phyloP scores from a whole-genome alignment of 2,888 invertebrate genomes.

The Catonia carolina region DNA sequence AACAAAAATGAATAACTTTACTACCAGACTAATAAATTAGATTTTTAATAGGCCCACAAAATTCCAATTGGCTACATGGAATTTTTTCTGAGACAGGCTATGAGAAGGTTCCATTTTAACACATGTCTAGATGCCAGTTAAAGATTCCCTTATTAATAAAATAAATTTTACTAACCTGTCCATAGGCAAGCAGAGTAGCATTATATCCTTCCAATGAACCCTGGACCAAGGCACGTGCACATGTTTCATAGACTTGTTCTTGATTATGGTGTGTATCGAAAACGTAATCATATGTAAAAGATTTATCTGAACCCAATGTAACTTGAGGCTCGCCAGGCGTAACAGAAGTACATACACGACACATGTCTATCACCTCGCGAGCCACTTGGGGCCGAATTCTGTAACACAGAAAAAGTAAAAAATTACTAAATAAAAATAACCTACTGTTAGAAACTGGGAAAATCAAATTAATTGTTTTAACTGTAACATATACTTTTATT shows the following conservation, averaged over 20 bases:
- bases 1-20: no score
- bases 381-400: conserved; percentile 94
- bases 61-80: no score
- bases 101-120: no score
- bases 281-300: conserved; percentile 94
- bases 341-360: conserved; percentile 85
- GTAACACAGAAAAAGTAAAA: conserved; percentile 38
- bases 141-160: no score
- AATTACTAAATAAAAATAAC: not conserved
- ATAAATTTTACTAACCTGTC: conserved; percentile 57
- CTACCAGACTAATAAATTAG: no score
- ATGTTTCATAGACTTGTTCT: conserved; percentile 69
- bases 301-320: conserved; percentile 84
- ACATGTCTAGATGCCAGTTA: no score
- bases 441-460: no score
- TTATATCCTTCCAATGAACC: conserved; percentile 95
- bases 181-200: conserved; percentile 95
- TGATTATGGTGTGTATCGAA: conserved; percentile 76
- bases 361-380: conserved; percentile 89
- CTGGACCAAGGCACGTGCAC: conserved; percentile 80
- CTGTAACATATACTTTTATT: no score
- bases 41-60: no score
- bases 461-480: no score
- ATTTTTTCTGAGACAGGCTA: no score
- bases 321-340: conserved; percentile 87